Conservation (phyloP, 2,888 invertebrate genomes). For the Agrochola lychnidis region DNA sequence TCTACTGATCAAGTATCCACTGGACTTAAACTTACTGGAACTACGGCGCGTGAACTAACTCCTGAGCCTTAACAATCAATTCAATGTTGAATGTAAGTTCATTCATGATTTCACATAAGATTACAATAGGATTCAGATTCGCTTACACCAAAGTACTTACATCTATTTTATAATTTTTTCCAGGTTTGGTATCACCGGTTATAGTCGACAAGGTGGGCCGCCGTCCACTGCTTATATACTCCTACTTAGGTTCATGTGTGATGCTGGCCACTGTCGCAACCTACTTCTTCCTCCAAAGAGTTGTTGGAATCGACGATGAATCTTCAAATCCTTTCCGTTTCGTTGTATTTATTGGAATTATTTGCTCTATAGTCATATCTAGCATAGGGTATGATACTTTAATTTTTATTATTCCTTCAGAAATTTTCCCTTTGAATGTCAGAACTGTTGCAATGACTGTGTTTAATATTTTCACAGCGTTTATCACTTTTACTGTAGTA, state of each 20-base stretch:
- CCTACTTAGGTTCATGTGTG: constrained; percentile 79
- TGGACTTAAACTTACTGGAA: constrained; percentile 1
- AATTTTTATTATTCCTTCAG: constrained; percentile 88
- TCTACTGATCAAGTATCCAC: background rate
- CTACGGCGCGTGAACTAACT: background rate
- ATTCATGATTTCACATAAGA: background rate
- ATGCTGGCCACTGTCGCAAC: constrained; percentile 75
- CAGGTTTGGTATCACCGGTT: constrained; percentile 82
- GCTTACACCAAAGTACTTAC: too few relatives aligned
- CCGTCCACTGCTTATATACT: constrained; percentile 85
- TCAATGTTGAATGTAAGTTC: constrained; percentile 1
- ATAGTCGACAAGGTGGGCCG: constrained; percentile 85
- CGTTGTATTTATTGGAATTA: constrained; percentile 84
- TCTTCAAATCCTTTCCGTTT: constrained; percentile 75
- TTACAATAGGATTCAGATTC: too few relatives aligned
- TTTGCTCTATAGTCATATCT: constrained; percentile 77
- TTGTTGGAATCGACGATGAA: constrained; percentile 71
- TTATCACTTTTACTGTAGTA: constrained; percentile 86
- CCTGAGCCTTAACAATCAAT: background rate
- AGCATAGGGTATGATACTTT: constrained; percentile 87
- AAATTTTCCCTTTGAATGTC: constrained; percentile 91
- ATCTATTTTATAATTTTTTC: constrained; percentile 50
- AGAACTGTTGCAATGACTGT: constrained; percentile 89
- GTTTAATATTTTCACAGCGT: constrained; percentile 85
- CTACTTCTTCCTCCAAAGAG: constrained; percentile 82